Evolutionary conservation across 92 coral and sea anemone species (phyloP).

Genomic region (Umimayanthus kanabou): DNA sequence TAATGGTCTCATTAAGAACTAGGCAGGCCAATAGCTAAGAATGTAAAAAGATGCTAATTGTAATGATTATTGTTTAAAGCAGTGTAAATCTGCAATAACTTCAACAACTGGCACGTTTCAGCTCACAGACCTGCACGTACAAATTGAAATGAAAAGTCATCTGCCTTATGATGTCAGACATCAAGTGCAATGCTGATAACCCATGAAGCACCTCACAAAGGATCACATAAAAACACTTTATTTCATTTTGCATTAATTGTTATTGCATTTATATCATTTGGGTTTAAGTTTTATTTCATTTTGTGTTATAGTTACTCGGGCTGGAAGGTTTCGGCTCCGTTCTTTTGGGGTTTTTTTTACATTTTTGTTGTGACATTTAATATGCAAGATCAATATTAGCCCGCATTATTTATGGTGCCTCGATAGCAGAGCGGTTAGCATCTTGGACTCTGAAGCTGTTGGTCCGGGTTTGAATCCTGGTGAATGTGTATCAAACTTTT

Average conservation of each 20-base stretch:
- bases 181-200: not conserved
- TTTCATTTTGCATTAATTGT: conserved; percentile 1
- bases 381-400: too few species aligned
- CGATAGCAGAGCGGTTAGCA: too few species aligned
- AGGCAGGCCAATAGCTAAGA: conserved; percentile 8
- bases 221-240: not conserved
- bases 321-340: too few species aligned
- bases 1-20: not conserved
- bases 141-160: not conserved
- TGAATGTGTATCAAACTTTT: too few species aligned
- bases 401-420: too few species aligned
- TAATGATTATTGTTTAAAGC: not conserved
- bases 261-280: not conserved
- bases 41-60: conserved; percentile 1
- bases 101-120: conserved; percentile 1
- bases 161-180: not conserved
- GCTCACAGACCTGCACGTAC: not conserved
- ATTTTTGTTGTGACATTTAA: too few species aligned
- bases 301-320: not conserved
- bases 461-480: too few species aligned
- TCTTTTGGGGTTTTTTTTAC: too few species aligned
- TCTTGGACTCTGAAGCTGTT: too few species aligned
- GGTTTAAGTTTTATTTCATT: not conserved
- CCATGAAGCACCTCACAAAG: not conserved
- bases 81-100: not conserved